Percentiles rank a stretch among this genome's conserved stretches.
These are phyloP conservation scores for Himalopsyche japonica DNA, from an alignment of 2,888 invertebrate genomes.

Conservation along the genomic window DNA sequence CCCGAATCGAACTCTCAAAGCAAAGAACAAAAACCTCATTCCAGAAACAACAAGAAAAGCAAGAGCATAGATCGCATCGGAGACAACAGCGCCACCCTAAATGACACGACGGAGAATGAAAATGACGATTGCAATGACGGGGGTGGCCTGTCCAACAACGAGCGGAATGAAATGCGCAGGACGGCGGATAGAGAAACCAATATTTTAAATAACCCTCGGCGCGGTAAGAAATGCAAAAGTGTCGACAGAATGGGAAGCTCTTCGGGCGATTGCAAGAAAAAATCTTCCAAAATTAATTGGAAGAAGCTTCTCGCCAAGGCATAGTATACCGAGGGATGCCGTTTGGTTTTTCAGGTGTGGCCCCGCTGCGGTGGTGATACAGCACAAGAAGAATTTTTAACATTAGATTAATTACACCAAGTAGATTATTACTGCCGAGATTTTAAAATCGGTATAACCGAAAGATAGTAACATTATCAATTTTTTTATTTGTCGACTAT, in stretches of 20 bases:
- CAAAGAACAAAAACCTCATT: slow-evolving; percentile 8
- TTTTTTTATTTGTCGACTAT: background rate
- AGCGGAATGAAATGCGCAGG: background rate
- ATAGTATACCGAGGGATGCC: background rate
- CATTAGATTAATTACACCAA: background rate
- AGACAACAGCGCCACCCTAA: slow-evolving; percentile 14
- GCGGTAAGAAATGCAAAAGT: slow-evolving; percentile 35
- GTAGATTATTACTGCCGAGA: background rate
- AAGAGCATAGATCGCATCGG: slow-evolving; percentile 36
- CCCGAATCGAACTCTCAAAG: slow-evolving; percentile 2
- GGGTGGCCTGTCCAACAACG: background rate
- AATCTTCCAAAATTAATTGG: slow-evolving; percentile 28
- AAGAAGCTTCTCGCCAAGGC: slow-evolving; percentile 36
- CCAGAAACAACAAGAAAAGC: slow-evolving; percentile 27
- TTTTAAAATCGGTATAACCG: background rate
- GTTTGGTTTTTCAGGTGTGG: background rate
- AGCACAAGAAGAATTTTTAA: background rate
- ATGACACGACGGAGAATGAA: slow-evolving; percentile 8
- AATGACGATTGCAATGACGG: background rate
- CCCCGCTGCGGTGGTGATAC: too few species aligned
- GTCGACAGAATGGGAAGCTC: slow-evolving; percentile 24
- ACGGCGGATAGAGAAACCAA: background rate
- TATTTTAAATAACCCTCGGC: slow-evolving; percentile 4
- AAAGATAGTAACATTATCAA: background rate
- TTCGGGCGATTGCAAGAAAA: slow-evolving; percentile 7